Evolutionary conservation across 2,888 invertebrate genomes (phyloP), one percentile per base, ranked within the genome.

Genomic region (Nymphalis polychloros): DNA sequence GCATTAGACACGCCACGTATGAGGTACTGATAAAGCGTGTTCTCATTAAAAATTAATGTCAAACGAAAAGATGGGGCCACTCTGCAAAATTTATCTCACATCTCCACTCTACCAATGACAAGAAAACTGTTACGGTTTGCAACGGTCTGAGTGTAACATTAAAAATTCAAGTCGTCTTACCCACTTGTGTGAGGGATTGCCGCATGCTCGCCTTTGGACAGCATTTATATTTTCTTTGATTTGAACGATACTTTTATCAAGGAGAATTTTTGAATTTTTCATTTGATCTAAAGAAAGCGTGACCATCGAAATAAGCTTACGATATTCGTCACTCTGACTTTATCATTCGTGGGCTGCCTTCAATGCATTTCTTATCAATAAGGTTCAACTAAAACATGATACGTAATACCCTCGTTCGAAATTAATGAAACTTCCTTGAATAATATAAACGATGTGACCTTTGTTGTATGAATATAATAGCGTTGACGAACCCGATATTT

Each of bases 81-180:
- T 92, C 91, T 92, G 89, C 92, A 92, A 92, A 92, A 92, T 92
- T 92, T 92, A 92, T 92, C 84, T 90, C 92, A 89, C 92, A 92
- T 90, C 90, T 92, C 89, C 88, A 85, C 89, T 90, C 88, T 81
- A 84, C 88, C 89, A 92, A 92, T 92, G 92, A 92, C 92, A 92
- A 92, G 92, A 92, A 92, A 92, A 92, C 92, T 92, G 92, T 92
- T 92, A 92, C 92, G 92, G 92, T 90, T 90, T 91, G 92, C 91
- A 91, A 84, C 90, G 91, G 92, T 87, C 92, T 92, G 92, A 92
- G 92, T 92, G 92, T 92, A 89, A 86, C 90, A 92, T 92, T 92
- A 92, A 92, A 92, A 88, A 92, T 92, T 92, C 91, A 92, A 77
- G 81, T 85, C 89, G 83, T 88, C 91, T 91, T 92, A 92, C 92